These are phyloP conservation scores for Halcyon chelicuti DNA, from an alignment of 2,797 vertebrate species.

Conservation along the genomic window DNA sequence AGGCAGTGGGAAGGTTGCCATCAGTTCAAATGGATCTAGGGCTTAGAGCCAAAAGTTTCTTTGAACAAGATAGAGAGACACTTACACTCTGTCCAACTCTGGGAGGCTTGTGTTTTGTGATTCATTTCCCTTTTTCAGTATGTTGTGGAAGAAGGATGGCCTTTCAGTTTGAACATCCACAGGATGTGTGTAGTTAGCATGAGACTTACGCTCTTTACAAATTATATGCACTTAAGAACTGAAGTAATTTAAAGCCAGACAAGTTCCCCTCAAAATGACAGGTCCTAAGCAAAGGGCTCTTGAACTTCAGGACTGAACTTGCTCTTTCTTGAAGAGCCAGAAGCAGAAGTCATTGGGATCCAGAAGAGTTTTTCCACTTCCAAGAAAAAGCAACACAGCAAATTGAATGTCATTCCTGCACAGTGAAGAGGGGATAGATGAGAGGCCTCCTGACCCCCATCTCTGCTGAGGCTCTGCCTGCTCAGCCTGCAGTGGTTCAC, in stretches of 20 bases:
- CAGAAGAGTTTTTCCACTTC: not conserved
- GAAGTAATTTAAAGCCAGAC: not conserved
- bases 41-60: not conserved
- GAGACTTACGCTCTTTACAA: not conserved
- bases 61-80: not conserved
- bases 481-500: not conserved
- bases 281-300: not conserved
- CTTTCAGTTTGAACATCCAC: not conserved
- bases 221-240: not conserved
- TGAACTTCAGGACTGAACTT: not conserved
- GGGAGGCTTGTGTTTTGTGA: not conserved
- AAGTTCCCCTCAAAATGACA: not conserved
- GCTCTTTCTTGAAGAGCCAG: not conserved
- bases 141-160: not conserved
- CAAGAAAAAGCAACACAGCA: not conserved
- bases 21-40: not conserved
- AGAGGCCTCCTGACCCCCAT: not conserved
- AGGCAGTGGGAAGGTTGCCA: not conserved
- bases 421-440: not conserved
- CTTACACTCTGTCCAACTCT: not conserved
- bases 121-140: not conserved
- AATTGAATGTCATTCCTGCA: not conserved
- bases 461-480: not conserved
- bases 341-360: not conserved
- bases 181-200: not conserved